Percentiles rank a stretch among this genome's conserved stretches.
Evolutionary conservation across 2,797 vertebrate species (phyloP).

Genomic region (Glossophaga mutica): DNA sequence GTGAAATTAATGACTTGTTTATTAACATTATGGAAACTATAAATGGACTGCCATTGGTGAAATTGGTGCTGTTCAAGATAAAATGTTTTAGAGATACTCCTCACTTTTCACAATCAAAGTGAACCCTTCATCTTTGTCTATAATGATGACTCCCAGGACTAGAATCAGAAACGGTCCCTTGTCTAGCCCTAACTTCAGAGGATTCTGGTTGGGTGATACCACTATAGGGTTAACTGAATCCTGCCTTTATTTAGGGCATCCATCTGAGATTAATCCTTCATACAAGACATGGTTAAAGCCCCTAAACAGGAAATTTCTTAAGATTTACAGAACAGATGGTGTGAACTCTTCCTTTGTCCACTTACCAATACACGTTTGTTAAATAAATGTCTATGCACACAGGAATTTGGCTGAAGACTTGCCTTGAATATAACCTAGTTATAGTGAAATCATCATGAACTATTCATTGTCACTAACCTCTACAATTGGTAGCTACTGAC

Average conservation of each 20-base stretch:
- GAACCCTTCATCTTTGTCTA: background rate
- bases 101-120: background rate
- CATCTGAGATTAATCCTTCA: background rate
- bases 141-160: background rate
- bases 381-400: background rate
- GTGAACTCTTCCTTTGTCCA: background rate
- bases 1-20: constrained; percentile 21
- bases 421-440: background rate
- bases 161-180: background rate
- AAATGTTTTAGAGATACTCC: background rate
- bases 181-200: background rate
- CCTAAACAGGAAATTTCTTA: background rate
- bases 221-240: background rate
- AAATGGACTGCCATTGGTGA: background rate
- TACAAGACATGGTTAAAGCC: background rate
- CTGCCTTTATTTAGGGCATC: background rate
- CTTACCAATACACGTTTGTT: background rate
- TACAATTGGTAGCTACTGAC: background rate
- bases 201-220: background rate
- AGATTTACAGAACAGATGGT: background rate
- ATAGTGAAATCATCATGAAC: background rate
- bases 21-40: background rate
- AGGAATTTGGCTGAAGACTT: background rate
- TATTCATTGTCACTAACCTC: background rate
- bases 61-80: background rate